A percentile compares a stretch with the other conserved stretches of the same genome.
phyloP scores from a whole-genome alignment of 2,888 invertebrate species.

The Drosophila nigricruria region DNA sequence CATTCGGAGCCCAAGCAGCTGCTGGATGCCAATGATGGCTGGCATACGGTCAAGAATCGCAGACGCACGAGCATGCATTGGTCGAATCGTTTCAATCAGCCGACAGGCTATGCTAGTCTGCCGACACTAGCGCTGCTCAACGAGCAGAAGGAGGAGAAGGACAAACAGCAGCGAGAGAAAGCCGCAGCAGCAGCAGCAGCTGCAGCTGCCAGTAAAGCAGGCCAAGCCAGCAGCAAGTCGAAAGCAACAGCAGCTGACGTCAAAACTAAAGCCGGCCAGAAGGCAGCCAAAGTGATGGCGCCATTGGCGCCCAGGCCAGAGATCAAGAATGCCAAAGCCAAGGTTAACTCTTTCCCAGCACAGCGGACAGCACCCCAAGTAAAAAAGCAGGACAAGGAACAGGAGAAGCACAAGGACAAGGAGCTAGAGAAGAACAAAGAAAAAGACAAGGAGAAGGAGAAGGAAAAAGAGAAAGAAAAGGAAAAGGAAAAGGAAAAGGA shows the following conservation, averaged over 20 bases:
- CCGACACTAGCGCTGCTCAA: conserved; percentile 88
- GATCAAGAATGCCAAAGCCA: conserved; percentile 84
- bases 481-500: conserved; percentile 25
- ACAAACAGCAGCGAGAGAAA: conserved; percentile 48
- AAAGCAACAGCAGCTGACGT: conserved; percentile 12
- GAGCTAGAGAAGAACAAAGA: conserved; percentile 31
- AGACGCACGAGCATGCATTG: conserved; percentile 90
- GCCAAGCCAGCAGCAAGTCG: neutral
- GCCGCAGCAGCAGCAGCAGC: conserved; percentile 29
- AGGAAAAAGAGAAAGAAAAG: conserved; percentile 29
- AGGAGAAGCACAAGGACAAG: conserved; percentile 21
- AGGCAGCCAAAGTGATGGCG: conserved; percentile 35
- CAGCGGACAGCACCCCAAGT: conserved; percentile 44
- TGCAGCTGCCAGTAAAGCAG: conserved; percentile 28
- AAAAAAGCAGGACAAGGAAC: conserved; percentile 55
- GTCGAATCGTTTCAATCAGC: conserved; percentile 92
- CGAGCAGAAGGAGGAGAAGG: conserved; percentile 84
- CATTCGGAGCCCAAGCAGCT: conserved; percentile 83
- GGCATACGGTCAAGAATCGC: conserved; percentile 94
- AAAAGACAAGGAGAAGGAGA: conserved; percentile 30
- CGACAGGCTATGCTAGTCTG: conserved; percentile 92
- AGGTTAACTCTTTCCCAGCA: conserved; percentile 82
- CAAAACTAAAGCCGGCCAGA: conserved; percentile 25
- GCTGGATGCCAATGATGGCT: conserved; percentile 88
- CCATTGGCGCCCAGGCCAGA: conserved; percentile 73